phyloP scores from a whole-genome alignment of 1,140 invertebrate species.

The Chlorops oryzae region DNA sequence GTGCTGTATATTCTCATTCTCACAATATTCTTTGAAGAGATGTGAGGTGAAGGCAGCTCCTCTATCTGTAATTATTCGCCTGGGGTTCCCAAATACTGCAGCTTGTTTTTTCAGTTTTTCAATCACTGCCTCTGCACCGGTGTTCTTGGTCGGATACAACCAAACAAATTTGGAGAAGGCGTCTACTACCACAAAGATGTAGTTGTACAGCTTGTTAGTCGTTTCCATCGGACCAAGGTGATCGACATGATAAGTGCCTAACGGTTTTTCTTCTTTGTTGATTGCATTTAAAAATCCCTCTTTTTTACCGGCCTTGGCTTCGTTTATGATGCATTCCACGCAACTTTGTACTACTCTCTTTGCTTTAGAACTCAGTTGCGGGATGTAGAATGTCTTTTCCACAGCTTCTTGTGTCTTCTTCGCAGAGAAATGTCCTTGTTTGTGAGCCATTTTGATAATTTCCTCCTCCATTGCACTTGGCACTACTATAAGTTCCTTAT shows the following conservation, averaged over 20 bases:
- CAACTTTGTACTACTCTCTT: constrained; percentile 32
- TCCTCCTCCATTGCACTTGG: constrained; percentile 20
- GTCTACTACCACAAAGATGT: constrained; percentile 43
- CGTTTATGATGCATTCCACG: constrained; percentile 28
- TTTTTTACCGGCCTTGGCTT: constrained; percentile 37
- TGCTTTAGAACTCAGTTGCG: constrained; percentile 32
- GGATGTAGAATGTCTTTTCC: constrained; percentile 46
- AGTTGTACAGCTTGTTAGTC: constrained; percentile 41
- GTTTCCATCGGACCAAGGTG: constrained; percentile 34
- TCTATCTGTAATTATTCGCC: too few relatives aligned
- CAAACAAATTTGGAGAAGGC: constrained; percentile 46
- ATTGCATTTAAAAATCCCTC: constrained; percentile 40
- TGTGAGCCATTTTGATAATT: constrained; percentile 13
- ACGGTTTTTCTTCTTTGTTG: constrained; percentile 25
- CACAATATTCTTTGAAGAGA: constrained; percentile 26
- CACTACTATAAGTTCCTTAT: constrained; percentile 17
- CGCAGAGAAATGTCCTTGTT: constrained; percentile 20
- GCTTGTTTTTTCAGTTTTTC: constrained; percentile 20
- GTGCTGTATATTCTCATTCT: too few relatives aligned
- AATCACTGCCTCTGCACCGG: not conserved
- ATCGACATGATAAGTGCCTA: constrained; percentile 20
- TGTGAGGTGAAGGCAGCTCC: constrained; percentile 22
- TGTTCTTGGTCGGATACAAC: constrained; percentile 25
- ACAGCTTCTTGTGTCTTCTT: constrained; percentile 18
- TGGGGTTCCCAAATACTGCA: constrained; percentile 36